Base-by-base conservation (phyloP, 2,797 vertebrate genomes). In the Bradypodion ventrale region DNA sequence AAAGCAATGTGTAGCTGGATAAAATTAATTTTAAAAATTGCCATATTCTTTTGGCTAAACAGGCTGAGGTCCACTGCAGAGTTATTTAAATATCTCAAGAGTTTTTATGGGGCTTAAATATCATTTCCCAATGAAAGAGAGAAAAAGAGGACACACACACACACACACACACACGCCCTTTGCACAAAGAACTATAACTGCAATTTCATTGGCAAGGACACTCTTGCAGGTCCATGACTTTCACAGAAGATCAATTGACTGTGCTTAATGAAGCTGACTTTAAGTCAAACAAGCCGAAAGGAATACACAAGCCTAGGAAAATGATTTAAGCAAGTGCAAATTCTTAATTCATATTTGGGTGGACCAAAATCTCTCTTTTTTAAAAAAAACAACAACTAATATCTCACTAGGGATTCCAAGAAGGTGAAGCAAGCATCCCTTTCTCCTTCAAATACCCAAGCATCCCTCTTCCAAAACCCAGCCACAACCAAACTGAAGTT, bases 1-100 rank as follows among this genome's bases (percentile, higher is more conserved):
- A 29, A 65, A 89, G 44, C 40, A 42, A 59, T 40, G 52, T 44
- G 70, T 85, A 79, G 85, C 84, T n/a, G 82, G 44, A 83, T 69
- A 44, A 35, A 13, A 85, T 85, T 88, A 75, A 70, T 63, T n/a
- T n/a, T 5, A 46, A 46, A 72, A 1, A 49, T 87, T 89, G 62
- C 75, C 62, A 59, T 72, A 46, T 69, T 68, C 60, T 62, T 40
- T 49, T 46, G 75, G 15, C 66, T 44, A 19, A 49, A 73, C 46
- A 77, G 35, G 46, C 73, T 77, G 62, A 65, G 21, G 59, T 60
- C 60, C 52, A n/a, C 10, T n/a, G 37, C 68, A 56, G 13, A 74
- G 75, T 78, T 78, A 78, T 76, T 80, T 46, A 32, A 80, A 70
- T 70, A 76, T 49, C 65, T 29, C 29, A 70, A 72, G 74, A 42